These are phyloP conservation scores for Catocala nupta DNA, from an alignment of 2,888 invertebrate species.

Conservation along the genomic window DNA sequence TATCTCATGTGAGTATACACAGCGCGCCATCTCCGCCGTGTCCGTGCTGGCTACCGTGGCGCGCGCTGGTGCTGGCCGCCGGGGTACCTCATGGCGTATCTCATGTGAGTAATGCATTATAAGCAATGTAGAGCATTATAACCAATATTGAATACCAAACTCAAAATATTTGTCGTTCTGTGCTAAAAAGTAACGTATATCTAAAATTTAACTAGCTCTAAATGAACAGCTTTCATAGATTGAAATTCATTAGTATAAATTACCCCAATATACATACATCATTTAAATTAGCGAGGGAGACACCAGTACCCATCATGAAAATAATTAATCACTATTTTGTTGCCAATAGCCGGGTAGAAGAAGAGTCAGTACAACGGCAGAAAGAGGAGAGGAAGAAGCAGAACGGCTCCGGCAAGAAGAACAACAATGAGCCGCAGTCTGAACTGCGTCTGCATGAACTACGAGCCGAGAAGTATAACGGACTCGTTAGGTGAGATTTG, in stretches of 20 bases:
- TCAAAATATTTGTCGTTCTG: too few species aligned
- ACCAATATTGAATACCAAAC: too few species aligned
- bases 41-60: conserved; percentile 93
- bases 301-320: too few species aligned
- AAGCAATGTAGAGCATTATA: too few species aligned
- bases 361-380: conserved; percentile 78
- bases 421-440: conserved; percentile 83
- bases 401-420: conserved; percentile 83
- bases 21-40: conserved; percentile 92
- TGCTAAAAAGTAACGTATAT: too few species aligned
- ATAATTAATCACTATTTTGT: neutral
- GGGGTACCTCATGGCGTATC: conserved; percentile 94
- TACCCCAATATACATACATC: too few species aligned
- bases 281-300: too few species aligned
- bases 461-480: conserved; percentile 97
- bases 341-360: conserved; percentile 75
- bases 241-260: too few species aligned
- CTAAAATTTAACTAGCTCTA: too few species aligned
- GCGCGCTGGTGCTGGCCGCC: conserved; percentile 89
- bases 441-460: conserved; percentile 96
- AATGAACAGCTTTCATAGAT: too few species aligned
- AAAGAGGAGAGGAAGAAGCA: conserved; percentile 87
- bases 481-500: conserved; percentile 89
- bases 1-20: too few species aligned
- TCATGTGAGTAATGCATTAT: conserved; percentile 74